A percentile compares a stretch with the other conserved stretches of the same genome.
Evolutionary conservation across 1,140 invertebrate species (phyloP).

Genomic region (Aporrectodea caliginosa): DNA sequence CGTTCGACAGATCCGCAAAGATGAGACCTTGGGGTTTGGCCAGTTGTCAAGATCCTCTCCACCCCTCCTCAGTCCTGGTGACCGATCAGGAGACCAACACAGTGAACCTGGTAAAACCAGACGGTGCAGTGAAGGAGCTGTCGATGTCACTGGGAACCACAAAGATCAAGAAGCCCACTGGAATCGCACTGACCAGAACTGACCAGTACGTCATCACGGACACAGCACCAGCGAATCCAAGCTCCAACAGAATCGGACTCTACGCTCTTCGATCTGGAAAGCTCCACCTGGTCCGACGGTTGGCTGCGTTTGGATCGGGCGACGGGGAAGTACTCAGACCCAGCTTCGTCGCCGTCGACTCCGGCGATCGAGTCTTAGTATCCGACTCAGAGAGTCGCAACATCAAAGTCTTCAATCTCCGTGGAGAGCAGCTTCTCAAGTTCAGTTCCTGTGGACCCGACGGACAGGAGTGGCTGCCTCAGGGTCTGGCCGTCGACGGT

Average conservation of each 20-base stretch:
- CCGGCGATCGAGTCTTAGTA: conserved; percentile 4
- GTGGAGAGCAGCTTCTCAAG: background rate
- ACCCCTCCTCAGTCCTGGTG: no score
- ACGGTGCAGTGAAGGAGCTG: no score
- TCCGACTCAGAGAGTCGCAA: conserved; percentile 1
- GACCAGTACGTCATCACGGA: conserved; percentile 19
- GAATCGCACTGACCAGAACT: conserved; percentile 1
- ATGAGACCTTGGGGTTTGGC: no score
- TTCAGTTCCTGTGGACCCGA: conserved; percentile 11
- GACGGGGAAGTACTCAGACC: background rate
- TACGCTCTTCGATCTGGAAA: background rate
- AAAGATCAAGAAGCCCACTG: conserved; percentile 5
- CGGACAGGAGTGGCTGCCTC: conserved; percentile 8
- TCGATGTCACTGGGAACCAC: no score
- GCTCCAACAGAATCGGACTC: background rate
- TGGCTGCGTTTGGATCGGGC: background rate
- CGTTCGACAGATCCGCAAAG: no score
- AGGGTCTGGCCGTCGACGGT: conserved; percentile 4
- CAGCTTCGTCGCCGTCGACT: conserved; percentile 16
- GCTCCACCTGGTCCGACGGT: background rate
- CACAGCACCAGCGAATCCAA: no score
- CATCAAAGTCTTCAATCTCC: conserved; percentile 6
- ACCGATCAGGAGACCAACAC: no score
- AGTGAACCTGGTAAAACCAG: no score
- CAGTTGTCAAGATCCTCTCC: no score